Conservation (phyloP, 2,113 vertebrate species). For the Phodopus roborovskii region DNA sequence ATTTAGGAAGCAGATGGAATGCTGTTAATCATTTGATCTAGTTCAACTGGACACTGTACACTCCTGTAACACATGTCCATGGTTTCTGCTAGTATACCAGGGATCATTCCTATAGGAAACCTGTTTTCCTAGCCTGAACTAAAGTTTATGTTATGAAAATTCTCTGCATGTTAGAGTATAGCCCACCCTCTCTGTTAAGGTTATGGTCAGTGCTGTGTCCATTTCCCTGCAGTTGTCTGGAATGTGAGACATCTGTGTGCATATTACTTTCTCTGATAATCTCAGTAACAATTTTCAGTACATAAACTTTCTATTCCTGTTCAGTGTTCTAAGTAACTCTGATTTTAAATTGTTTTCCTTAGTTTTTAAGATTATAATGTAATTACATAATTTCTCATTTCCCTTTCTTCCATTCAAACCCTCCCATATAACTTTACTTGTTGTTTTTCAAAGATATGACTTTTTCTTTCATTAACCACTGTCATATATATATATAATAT, state of each 20-base stretch:
- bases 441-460: not conserved
- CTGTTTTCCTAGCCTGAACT: constrained; percentile 51
- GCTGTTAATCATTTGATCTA: constrained; percentile 82
- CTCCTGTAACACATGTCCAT: constrained; percentile 74
- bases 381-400: not conserved
- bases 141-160: constrained; percentile 39
- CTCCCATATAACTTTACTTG: not conserved
- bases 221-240: not conserved
- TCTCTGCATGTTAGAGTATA: not conserved
- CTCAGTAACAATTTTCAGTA: not conserved
- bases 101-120: constrained; percentile 54
- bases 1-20: constrained; percentile 84
- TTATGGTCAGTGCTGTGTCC: not conserved
- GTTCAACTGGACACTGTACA: constrained; percentile 81
- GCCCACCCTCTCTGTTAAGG: not conserved
- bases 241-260: not conserved
- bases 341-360: not conserved
- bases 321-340: not conserved
- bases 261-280: not conserved
- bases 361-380: too few species aligned
- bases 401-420: not conserved
- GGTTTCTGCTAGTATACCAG: not conserved
- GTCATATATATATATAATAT: not conserved
- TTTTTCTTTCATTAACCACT: not conserved
- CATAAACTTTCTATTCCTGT: not conserved